Evolutionary conservation across 2,888 invertebrate species (phyloP).

Genomic region (Drosophila lutescens): DNA sequence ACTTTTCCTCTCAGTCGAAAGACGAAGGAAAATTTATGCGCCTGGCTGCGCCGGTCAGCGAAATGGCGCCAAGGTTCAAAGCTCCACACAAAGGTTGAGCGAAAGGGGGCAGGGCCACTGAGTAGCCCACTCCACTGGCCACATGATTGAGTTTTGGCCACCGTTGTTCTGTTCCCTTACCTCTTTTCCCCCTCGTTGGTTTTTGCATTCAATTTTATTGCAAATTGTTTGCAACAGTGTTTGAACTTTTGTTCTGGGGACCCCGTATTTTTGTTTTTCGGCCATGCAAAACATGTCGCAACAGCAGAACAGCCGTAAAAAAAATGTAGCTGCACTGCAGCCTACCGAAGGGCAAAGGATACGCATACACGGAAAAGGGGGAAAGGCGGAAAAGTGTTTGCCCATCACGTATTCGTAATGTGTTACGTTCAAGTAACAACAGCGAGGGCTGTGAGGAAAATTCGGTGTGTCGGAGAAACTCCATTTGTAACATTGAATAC

Average conservation of each 20-base stretch:
- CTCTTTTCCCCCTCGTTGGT: background rate
- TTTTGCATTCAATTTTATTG: constrained; percentile 65
- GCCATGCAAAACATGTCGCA: constrained; percentile 69
- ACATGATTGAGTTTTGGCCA: constrained; percentile 58
- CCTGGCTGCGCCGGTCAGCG: constrained; percentile 69
- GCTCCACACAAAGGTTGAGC: constrained; percentile 51
- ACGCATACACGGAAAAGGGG: constrained; percentile 11
- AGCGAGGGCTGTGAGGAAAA: constrained; percentile 17
- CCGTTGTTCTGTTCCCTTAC: constrained; percentile 26
- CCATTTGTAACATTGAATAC: too few relatives aligned
- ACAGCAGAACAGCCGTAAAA: constrained; percentile 33
- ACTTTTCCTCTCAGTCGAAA: constrained; percentile 34
- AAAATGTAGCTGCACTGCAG: constrained; percentile 72
- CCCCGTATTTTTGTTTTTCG: constrained; percentile 40
- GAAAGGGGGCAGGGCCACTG: constrained; percentile 48
- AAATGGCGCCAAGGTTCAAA: constrained; percentile 80
- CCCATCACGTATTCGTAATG: constrained; percentile 52
- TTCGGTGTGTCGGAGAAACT: too few relatives aligned
- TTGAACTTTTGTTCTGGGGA: constrained; percentile 25
- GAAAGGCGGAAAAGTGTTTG: constrained; percentile 43
- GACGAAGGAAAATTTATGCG: constrained; percentile 68
- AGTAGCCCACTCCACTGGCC: constrained; percentile 49
- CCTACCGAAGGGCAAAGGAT: constrained; percentile 20
- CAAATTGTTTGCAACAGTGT: constrained; percentile 70
- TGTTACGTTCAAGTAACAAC: constrained; percentile 22